Percentiles rank a stretch among this genome's conserved stretches.
phyloP scores from a whole-genome alignment of 1,140 invertebrate genomes.

The Solen grandis region DNA sequence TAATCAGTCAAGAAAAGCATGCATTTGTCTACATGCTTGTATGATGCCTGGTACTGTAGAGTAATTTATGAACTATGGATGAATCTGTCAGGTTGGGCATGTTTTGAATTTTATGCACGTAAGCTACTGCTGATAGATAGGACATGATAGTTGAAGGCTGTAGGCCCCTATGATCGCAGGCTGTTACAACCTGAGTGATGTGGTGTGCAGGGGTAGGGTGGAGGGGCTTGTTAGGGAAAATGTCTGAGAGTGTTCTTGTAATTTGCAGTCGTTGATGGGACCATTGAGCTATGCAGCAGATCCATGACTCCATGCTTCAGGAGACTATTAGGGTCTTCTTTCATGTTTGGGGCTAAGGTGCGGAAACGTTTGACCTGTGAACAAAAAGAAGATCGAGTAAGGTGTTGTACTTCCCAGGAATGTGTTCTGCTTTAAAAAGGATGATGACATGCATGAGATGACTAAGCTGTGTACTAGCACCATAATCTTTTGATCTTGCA shows the following conservation, averaged over 20 bases:
- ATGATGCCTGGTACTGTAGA: neutral
- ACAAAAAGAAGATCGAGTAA: neutral
- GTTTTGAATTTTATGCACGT: neutral
- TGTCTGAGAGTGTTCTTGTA: neutral
- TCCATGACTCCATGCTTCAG: neutral
- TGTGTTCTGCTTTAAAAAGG: conserved; percentile 14
- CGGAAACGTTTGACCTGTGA: neutral
- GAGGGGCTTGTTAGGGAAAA: neutral
- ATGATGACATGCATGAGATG: conserved; percentile 11
- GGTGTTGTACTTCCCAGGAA: conserved; percentile 10
- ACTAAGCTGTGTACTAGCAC: conserved; percentile 42
- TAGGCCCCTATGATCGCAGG: neutral
- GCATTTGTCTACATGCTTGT: neutral
- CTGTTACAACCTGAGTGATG: neutral
- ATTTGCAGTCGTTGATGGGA: neutral
- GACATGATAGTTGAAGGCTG: neutral
- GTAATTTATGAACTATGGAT: conserved; percentile 9
- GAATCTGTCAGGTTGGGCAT: neutral
- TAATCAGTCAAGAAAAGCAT: neutral
- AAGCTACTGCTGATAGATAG: neutral
- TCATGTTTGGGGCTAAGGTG: neutral
- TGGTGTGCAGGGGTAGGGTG: neutral
- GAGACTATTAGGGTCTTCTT: neutral
- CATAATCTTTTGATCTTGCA: conserved; percentile 36
- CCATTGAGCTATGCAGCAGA: neutral